Evolutionary conservation across 2,888 invertebrate species (phyloP).

Genomic region (Ormyrus thymus): DNA sequence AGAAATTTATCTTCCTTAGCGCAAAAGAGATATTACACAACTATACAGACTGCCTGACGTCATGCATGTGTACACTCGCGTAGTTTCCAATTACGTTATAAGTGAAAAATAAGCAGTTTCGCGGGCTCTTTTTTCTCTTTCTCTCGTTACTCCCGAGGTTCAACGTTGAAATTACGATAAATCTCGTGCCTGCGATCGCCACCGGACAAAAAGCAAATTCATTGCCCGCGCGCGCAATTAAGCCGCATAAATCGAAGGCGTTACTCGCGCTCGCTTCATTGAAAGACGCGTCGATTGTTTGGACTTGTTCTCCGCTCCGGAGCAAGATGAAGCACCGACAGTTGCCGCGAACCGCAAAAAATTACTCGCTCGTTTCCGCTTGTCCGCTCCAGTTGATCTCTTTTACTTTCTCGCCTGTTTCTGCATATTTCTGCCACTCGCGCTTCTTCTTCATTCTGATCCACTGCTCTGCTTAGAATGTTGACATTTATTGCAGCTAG

Average conservation of each 20-base stretch:
- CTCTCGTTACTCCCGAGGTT: constrained; percentile 22
- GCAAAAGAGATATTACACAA: constrained; percentile 2
- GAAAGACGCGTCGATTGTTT: not conserved
- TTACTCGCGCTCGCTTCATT: not conserved
- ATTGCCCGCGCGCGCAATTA: not conserved
- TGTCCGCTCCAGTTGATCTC: no score
- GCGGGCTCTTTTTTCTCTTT: not conserved
- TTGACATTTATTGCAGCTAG: no score
- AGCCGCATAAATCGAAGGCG: not conserved
- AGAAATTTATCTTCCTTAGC: constrained; percentile 1
- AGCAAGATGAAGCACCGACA: no score
- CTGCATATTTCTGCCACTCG: no score
- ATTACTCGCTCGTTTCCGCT: no score
- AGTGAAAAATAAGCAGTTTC: constrained; percentile 33
- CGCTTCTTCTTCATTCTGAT: no score
- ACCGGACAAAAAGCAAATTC: not conserved
- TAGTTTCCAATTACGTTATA: constrained; percentile 33
- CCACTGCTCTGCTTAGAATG: no score
- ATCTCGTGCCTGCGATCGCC: not conserved
- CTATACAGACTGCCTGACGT: constrained; percentile 6
- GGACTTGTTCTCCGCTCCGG: no score
- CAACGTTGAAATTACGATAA: not conserved
- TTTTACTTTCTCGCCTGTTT: no score
- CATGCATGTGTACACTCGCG: not conserved
- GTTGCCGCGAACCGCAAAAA: no score